Conservation (phyloP, 2,113 vertebrate species). For the Gallinago jamesoni region DNA sequence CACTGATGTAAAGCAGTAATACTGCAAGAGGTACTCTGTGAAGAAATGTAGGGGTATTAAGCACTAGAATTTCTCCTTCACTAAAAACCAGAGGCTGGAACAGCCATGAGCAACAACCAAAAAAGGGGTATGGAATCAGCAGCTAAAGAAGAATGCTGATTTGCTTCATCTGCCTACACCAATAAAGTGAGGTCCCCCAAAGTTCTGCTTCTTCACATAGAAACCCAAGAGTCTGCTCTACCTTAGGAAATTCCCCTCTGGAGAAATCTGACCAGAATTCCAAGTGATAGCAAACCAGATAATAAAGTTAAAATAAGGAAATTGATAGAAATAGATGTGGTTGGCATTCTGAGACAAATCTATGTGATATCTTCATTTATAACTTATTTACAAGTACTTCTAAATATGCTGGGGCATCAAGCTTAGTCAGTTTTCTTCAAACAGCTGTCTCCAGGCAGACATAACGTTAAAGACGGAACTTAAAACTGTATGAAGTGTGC, state of each 20-base stretch:
- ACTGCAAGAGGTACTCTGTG: neutral
- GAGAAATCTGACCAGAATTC: neutral
- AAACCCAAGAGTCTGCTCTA: neutral
- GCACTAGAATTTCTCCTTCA: neutral
- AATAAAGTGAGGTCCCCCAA: neutral
- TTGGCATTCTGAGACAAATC: neutral
- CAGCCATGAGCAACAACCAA: neutral
- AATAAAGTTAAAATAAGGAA: neutral
- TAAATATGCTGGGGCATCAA: neutral
- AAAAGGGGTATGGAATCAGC: neutral
- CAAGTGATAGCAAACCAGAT: neutral
- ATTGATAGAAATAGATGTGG: neutral
- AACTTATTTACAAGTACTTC: neutral
- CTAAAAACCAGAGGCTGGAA: neutral
- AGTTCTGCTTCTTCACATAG: neutral
- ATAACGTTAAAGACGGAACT: neutral
- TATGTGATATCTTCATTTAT: neutral
- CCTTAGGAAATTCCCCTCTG: neutral
- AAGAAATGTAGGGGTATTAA: neutral
- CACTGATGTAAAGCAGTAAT: neutral
- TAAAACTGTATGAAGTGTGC: neutral
- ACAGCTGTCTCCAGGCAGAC: neutral
- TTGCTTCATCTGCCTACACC: neutral
- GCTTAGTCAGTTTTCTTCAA: neutral
- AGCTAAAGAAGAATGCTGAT: neutral